Evolutionary conservation across 2,888 invertebrate genomes (phyloP).

Genomic region (Meteorus cinctellus): DNA sequence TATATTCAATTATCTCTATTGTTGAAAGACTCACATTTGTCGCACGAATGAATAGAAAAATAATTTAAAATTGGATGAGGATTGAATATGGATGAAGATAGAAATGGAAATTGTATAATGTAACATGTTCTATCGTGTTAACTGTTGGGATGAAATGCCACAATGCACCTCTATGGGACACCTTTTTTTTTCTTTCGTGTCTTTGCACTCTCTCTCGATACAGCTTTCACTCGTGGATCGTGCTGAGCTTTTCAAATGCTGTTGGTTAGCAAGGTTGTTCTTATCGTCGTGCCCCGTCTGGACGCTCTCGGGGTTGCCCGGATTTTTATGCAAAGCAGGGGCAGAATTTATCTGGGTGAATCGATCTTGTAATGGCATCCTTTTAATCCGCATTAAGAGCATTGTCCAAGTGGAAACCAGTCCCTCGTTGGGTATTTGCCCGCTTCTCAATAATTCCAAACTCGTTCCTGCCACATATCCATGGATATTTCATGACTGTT

Average conservation of each 20-base stretch:
- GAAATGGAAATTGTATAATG: not conserved
- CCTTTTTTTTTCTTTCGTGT: not conserved
- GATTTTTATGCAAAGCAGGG: slow-evolving; percentile 52
- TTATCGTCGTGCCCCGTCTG: slow-evolving; percentile 20
- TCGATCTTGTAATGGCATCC: slow-evolving; percentile 57
- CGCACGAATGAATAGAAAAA: not conserved
- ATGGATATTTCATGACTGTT: not conserved
- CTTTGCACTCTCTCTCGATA: not conserved
- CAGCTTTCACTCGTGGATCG: not conserved
- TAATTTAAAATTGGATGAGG: slow-evolving; percentile 8
- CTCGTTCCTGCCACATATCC: not conserved
- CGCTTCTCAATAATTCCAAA: not conserved
- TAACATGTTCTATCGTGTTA: not conserved
- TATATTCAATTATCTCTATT: slow-evolving; percentile 2
- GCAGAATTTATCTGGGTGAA: slow-evolving; percentile 47
- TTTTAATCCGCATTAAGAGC: slow-evolving; percentile 52
- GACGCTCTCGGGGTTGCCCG: slow-evolving; percentile 33
- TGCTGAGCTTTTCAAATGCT: slow-evolving; percentile 16
- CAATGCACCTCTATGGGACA: slow-evolving; percentile 24
- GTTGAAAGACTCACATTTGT: not conserved
- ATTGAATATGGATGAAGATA: slow-evolving; percentile 7
- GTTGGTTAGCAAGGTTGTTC: not conserved
- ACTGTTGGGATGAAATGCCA: not conserved
- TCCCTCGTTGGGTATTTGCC: slow-evolving; percentile 17
- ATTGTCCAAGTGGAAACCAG: slow-evolving; percentile 45